phyloP scores from a whole-genome alignment of 2,888 invertebrate genomes.

The Epirrita christyi region DNA sequence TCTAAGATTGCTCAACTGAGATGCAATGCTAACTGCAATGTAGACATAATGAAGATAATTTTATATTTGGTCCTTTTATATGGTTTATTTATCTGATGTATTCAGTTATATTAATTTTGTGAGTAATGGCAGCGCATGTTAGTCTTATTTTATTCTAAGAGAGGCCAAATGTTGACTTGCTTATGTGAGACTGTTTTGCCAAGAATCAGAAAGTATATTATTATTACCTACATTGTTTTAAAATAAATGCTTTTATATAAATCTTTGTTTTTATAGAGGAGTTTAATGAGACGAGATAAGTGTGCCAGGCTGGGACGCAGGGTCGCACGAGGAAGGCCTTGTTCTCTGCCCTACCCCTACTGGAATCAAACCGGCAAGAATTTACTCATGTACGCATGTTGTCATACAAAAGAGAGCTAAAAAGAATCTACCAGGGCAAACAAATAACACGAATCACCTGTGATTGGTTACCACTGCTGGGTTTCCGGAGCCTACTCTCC shows the following conservation, averaged over 20 bases:
- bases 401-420: too few species aligned
- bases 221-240: constrained; percentile 85
- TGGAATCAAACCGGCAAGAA: too few species aligned
- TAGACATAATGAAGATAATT: constrained; percentile 70
- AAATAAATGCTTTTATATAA: constrained; percentile 85
- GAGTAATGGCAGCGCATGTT: constrained; percentile 84
- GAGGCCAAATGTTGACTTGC: constrained; percentile 85
- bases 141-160: constrained; percentile 82
- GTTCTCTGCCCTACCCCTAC: too few species aligned
- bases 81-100: constrained; percentile 78
- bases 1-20: constrained; percentile 82
- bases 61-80: constrained; percentile 77
- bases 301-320: too few species aligned
- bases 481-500: too few species aligned
- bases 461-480: too few species aligned
- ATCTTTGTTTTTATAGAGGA: constrained; percentile 12
- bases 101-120: constrained; percentile 75
- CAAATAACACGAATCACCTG: too few species aligned
- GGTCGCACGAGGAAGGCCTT: too few species aligned
- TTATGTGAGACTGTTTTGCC: constrained; percentile 85
- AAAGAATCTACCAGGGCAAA: too few species aligned
- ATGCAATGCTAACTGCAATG: constrained; percentile 82
- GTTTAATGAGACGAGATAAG: too few species aligned
- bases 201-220: constrained; percentile 85
- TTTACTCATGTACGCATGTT: too few species aligned